Conservation (phyloP, 35 echinoderm and acorn worm species). For the Hemicentrotus pulcherrimus region DNA sequence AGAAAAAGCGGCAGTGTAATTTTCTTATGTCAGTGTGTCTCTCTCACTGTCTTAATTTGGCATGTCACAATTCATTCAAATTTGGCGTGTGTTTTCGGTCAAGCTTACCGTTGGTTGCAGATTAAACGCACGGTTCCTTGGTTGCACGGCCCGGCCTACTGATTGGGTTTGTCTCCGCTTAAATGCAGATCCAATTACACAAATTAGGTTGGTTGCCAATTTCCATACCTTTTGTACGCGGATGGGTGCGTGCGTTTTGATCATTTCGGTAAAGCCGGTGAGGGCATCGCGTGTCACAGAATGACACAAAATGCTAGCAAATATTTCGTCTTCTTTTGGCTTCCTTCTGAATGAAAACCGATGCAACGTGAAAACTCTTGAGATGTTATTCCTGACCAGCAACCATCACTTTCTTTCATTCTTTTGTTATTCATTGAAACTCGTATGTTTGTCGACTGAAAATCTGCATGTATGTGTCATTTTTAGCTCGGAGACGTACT, state of each 20-base stretch:
- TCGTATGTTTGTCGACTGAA: neutral
- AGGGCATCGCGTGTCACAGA: constrained; percentile 20
- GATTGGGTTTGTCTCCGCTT: constrained; percentile 45
- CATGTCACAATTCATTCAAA: constrained; percentile 43
- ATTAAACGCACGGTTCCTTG: constrained; percentile 27
- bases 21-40: neutral
- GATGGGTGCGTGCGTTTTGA: constrained; percentile 42
- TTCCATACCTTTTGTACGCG: constrained; percentile 43
- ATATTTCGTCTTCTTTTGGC: neutral
- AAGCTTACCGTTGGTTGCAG: neutral
- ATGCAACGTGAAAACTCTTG: neutral
- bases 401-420: neutral
- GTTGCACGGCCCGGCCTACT: neutral
- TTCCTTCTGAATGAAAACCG: neutral
- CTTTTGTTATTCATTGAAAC: neutral
- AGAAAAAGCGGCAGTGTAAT: constrained; percentile 20
- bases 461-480: constrained; percentile 34
- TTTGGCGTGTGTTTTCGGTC: constrained; percentile 44
- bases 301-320: neutral
- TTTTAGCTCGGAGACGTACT: constrained; percentile 25
- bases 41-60: constrained; percentile 38
- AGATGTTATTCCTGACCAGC: neutral
- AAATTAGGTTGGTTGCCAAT: constrained; percentile 50
- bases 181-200: constrained; percentile 47
- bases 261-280: constrained; percentile 2